A percentile compares a stretch with the other conserved stretches of the same genome.
Conservation (phyloP, 2,113 vertebrate genomes). For the Nibea coibor region DNA sequence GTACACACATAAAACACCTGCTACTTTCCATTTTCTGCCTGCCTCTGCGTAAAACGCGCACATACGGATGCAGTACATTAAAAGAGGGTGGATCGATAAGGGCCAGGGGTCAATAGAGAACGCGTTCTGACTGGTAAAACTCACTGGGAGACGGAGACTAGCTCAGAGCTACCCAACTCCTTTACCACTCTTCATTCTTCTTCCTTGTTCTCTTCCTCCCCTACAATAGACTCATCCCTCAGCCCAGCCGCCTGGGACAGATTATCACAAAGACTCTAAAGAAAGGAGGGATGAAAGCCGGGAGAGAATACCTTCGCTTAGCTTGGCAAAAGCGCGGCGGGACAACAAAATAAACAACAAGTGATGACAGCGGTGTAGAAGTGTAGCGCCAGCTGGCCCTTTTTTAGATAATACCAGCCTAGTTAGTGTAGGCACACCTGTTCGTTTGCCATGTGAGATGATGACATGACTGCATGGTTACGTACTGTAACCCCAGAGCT, state of each 20-base stretch:
- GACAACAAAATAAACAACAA: slow-evolving; percentile 42
- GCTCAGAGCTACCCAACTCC: slow-evolving; percentile 30
- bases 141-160: slow-evolving; percentile 26
- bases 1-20: slow-evolving; percentile 20
- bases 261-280: slow-evolving; percentile 55
- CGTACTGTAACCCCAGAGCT: slow-evolving; percentile 10
- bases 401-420: slow-evolving; percentile 27
- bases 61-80: slow-evolving; percentile 54
- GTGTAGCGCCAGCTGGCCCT: slow-evolving; percentile 35
- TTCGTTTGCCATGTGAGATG: slow-evolving; percentile 15
- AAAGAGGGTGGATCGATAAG: slow-evolving; percentile 55
- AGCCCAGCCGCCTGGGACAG: slow-evolving; percentile 22
- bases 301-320: slow-evolving; percentile 25
- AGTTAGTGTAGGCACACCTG: slow-evolving; percentile 25
- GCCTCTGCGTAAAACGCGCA: slow-evolving; percentile 11
- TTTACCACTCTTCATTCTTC: slow-evolving; percentile 30
- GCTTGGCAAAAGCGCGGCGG: slow-evolving; percentile 5
- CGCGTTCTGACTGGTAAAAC: slow-evolving; percentile 61
- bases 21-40: slow-evolving; percentile 15
- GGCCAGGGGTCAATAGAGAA: slow-evolving; percentile 69
- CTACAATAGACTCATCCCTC: slow-evolving; percentile 48
- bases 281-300: slow-evolving; percentile 28
- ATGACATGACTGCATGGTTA: slow-evolving; percentile 11
- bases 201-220: slow-evolving; percentile 36
- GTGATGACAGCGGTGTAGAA: not conserved